These are phyloP conservation scores for Tipula lateralis DNA, from an alignment of 2,888 invertebrate species.

Conservation along the genomic window DNA sequence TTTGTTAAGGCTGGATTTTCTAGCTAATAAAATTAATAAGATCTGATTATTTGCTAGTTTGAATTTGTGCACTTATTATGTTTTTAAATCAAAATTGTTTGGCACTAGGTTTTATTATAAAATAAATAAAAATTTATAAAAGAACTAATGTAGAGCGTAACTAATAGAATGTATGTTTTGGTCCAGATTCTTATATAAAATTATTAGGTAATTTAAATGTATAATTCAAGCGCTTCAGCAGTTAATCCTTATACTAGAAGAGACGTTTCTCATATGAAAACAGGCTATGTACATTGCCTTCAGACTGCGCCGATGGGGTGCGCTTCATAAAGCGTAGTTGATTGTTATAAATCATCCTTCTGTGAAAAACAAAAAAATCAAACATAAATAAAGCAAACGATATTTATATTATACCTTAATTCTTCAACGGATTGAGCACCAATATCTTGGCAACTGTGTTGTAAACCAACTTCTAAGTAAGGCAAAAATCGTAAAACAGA, in stretches of 20 bases:
- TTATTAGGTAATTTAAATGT: background rate
- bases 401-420: slow-evolving; percentile 50
- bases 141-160: background rate
- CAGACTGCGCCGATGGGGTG: slow-evolving; percentile 91
- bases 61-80: background rate
- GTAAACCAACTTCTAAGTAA: slow-evolving; percentile 89
- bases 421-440: slow-evolving; percentile 69
- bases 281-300: slow-evolving; percentile 96
- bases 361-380: slow-evolving; percentile 39
- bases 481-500: slow-evolving; percentile 93
- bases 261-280: slow-evolving; percentile 92
- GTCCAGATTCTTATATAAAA: background rate
- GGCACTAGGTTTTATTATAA: background rate
- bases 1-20: too few relatives aligned
- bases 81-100: background rate
- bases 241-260: slow-evolving; percentile 54
- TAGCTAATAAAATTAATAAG: too few relatives aligned
- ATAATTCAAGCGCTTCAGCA: background rate
- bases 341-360: slow-evolving; percentile 76
- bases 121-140: background rate
- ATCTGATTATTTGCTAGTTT: too few relatives aligned
- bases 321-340: slow-evolving; percentile 91
- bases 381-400: too few relatives aligned
- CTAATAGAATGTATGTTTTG: background rate
- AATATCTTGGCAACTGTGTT: slow-evolving; percentile 96